Conservation (phyloP, 2,888 invertebrate genomes). For the Amorpha juglandis region DNA sequence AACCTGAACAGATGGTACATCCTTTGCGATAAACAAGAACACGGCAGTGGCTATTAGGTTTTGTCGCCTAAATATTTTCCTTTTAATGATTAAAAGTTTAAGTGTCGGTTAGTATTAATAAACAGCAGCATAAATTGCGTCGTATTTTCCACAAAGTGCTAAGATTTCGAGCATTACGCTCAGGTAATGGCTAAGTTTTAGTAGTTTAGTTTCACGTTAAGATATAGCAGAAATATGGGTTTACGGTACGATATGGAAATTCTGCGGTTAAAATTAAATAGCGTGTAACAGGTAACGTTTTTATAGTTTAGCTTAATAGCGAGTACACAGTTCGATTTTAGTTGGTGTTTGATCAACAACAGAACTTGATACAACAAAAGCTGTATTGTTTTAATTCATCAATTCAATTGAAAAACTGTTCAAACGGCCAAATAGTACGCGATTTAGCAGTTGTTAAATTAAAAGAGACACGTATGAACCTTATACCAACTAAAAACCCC, state of each 20-base stretch:
- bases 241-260: constrained; percentile 25
- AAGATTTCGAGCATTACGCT: constrained; percentile 22
- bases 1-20: background rate
- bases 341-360: too few species aligned
- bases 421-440: too few species aligned
- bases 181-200: constrained; percentile 22
- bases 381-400: too few species aligned
- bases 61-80: background rate
- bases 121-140: constrained; percentile 11
- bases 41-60: background rate
- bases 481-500: too few species aligned
- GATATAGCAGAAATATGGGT: constrained; percentile 22
- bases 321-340: too few species aligned
- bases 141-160: constrained; percentile 14
- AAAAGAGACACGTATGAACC: too few species aligned
- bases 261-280: constrained; percentile 16
- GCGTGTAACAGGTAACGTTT: constrained; percentile 2
- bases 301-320: background rate
- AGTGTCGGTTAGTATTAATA: background rate
- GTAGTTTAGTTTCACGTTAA: constrained; percentile 26
- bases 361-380: too few species aligned
- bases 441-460: too few species aligned
- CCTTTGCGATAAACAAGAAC: background rate
- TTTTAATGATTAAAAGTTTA: background rate
- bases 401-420: too few species aligned